Percentiles rank a stretch among this genome's conserved stretches.
Evolutionary conservation across 92 coral and sea anemone species (phyloP).

Genomic region (Phenganax subtilis): DNA sequence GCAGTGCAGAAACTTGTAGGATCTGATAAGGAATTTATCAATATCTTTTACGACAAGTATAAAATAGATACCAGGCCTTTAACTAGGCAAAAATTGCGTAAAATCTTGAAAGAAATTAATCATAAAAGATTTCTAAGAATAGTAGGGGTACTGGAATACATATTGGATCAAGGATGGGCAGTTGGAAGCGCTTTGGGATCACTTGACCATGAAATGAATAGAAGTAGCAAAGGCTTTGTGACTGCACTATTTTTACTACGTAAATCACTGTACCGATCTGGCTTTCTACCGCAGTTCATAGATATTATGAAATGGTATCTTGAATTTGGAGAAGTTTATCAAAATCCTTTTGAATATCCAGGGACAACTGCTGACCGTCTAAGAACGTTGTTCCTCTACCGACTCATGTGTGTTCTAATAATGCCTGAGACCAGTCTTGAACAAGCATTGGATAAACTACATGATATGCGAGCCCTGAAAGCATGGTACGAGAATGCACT

Average conservation of each 20-base stretch:
- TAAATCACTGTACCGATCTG: conserved; percentile 5
- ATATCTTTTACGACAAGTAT: conserved; percentile 2
- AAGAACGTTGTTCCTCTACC: conserved; percentile 53
- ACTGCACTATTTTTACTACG: conserved; percentile 31
- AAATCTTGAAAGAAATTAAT: conserved; percentile 35
- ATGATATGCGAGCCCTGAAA: conserved; percentile 54
- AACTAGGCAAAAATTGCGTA: conserved; percentile 13
- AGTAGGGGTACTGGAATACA: conserved; percentile 41
- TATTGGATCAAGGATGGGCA: conserved; percentile 47
- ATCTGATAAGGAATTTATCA: conserved; percentile 14
- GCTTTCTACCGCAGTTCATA: conserved; percentile 16
- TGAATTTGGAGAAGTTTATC: conserved; percentile 40
- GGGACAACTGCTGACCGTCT: conserved; percentile 74
- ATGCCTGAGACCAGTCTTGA: conserved; percentile 46
- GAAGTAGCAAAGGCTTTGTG: conserved; percentile 43
- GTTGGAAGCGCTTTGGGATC: conserved; percentile 43
- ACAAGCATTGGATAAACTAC: conserved; percentile 44
- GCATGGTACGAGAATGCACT: conserved; percentile 59
- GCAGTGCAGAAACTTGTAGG: conserved; percentile 30
- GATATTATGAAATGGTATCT: conserved; percentile 40
- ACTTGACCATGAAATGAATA: conserved; percentile 45
- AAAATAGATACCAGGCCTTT: neutral
- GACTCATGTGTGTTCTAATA: conserved; percentile 58
- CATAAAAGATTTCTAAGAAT: conserved; percentile 45
- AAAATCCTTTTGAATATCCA: conserved; percentile 31